Percentiles rank a stretch among this genome's conserved stretches.
Conservation (phyloP, 2,888 invertebrate genomes). For the Oscheius myriophilus region DNA sequence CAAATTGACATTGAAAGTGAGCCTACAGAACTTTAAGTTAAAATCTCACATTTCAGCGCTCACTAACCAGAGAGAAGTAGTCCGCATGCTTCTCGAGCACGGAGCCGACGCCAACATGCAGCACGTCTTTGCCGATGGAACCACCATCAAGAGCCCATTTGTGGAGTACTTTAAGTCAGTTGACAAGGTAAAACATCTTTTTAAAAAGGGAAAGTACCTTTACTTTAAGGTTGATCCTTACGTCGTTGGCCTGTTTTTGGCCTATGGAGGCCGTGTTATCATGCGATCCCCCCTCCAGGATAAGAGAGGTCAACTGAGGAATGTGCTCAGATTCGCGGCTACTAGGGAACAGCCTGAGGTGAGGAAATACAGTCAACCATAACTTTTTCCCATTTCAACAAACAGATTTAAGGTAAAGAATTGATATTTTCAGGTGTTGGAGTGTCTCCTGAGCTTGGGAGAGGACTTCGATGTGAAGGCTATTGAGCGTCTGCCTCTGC, state of each 20-base stretch:
- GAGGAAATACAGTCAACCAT: too few species aligned
- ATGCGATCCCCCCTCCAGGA: slow-evolving; percentile 58
- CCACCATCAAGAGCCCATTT: slow-evolving; percentile 62
- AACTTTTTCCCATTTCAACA: slow-evolving; percentile 6
- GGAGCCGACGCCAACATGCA: slow-evolving; percentile 65
- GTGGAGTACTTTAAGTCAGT: slow-evolving; percentile 57
- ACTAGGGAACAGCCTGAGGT: slow-evolving; percentile 54
- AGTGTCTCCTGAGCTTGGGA: slow-evolving; percentile 50
- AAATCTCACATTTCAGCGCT: slow-evolving; percentile 32
- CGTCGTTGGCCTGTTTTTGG: slow-evolving; percentile 56
- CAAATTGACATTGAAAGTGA: too few species aligned
- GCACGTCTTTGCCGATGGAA: slow-evolving; percentile 55
- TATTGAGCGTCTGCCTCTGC: slow-evolving; percentile 56
- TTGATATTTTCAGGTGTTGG: too few species aligned
- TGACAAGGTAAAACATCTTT: slow-evolving; percentile 31
- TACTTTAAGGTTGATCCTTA: slow-evolving; percentile 44
- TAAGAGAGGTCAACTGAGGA: slow-evolving; percentile 62
- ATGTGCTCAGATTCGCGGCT: slow-evolving; percentile 53
- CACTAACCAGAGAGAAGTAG: slow-evolving; percentile 61
- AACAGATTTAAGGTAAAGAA: too few species aligned
- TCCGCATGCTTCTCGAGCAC: slow-evolving; percentile 46
- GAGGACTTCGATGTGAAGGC: slow-evolving; percentile 56
- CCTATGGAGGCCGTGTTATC: slow-evolving; percentile 60
- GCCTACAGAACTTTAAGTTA: too few species aligned
- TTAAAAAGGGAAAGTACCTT: background rate